Evolutionary conservation across 2,888 invertebrate genomes (phyloP), one percentile per base, ranked within the genome.

Genomic region (Hypena proboscidalis): DNA sequence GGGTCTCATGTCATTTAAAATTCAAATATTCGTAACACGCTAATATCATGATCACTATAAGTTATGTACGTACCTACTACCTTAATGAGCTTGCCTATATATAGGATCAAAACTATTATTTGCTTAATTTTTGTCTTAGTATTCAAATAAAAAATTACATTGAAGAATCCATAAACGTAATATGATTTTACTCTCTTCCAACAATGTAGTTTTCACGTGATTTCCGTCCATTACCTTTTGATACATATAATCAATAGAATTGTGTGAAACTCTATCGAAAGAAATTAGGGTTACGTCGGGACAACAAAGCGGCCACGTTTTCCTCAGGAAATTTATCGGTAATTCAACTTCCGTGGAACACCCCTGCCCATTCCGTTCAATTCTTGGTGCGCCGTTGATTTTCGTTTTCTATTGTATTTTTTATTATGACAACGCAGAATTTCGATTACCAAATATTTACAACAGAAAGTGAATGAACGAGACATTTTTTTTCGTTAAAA

Each of bases 311-410:
- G 42, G 35, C 50, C 51, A 55, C 53, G 52, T 58, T 72, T 77
- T 75, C 54, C 53, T 56, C 71, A 62, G 77, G 75, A 80, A 79
- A 80, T 79, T 77, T 73, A 71, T 74, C 74, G 73, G 71, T 72
- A 67, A 70, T 67, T 68, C 66, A 67, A 73, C 74, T 74, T 82
- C 81, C 83, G 75, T 52, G 46, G 42, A 64, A 67, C 74, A 58
- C 52, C 56, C 61, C 47, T 37, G 39, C 50, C 55, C 37, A 52
- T 63, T 70, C 58, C 66, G 64, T 40, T 45, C 58, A 58, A 60
- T 59, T 62, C 56, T 40, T 38, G 41, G 40, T 41, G 27, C 31
- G 26, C 47, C 39, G 52, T 57, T 39, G 47, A 45, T 50, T 55
- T 60, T 60, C 50, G 37, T 40, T 31, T 49, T 41, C 54, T 35